Percentiles rank a stretch among this genome's conserved stretches.
These are phyloP conservation scores for Chauna torquata DNA, from an alignment of 2,113 vertebrate species.

Conservation along the genomic window DNA sequence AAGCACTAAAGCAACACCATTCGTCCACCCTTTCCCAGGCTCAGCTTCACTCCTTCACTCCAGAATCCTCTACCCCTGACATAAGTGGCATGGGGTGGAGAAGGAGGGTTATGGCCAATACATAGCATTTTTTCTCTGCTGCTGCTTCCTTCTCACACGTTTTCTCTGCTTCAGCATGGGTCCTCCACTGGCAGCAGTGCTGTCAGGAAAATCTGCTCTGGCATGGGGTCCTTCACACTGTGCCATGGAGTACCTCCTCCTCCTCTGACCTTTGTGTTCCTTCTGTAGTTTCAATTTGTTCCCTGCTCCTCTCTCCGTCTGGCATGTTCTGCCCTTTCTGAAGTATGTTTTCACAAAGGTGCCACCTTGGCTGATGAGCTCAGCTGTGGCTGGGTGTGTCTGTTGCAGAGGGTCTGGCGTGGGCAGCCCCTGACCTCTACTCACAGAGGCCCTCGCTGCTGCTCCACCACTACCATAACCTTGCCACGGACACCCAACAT, in stretches of 20 bases:
- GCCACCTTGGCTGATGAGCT: not conserved
- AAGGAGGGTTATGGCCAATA: not conserved
- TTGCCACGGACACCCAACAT: not conserved
- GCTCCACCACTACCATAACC: not conserved
- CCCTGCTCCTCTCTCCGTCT: not conserved
- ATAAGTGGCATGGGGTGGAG: rapidly evolving
- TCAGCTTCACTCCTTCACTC: not conserved
- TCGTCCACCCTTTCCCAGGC: not conserved
- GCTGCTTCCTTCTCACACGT: not conserved
- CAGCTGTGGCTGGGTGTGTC: not conserved
- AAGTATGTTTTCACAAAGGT: not conserved
- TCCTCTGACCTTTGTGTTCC: not conserved
- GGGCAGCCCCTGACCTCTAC: not conserved
- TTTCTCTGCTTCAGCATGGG: not conserved
- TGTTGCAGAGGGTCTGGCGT: not conserved
- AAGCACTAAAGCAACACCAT: not conserved
- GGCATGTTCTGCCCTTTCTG: not conserved
- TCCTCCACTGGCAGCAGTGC: not conserved
- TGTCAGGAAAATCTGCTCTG: not conserved
- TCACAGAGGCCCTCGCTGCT: not conserved
- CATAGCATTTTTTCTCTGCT: not conserved
- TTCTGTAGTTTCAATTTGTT: not conserved
- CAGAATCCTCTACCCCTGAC: not conserved
- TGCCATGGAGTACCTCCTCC: not conserved
- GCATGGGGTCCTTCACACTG: not conserved